A percentile compares a stretch with the other conserved stretches of the same genome.
Conservation (phyloP, 2,113 vertebrate genomes). For the Pongo abelii region DNA sequence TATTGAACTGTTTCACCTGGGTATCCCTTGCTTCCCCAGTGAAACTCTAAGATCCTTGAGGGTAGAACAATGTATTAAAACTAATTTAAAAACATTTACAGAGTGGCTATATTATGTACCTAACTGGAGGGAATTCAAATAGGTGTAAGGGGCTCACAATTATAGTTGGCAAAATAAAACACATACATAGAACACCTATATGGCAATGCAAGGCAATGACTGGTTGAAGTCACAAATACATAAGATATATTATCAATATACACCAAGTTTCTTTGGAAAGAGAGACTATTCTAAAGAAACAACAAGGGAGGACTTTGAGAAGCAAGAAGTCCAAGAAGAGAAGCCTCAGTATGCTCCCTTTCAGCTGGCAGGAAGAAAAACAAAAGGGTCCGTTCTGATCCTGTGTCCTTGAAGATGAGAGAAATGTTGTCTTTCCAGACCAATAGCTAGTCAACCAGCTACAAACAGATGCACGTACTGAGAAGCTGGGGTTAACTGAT, state of each 20-base stretch:
- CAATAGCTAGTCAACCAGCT: neutral
- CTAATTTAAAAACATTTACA: neutral
- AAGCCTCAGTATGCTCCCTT: neutral
- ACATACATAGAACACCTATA: neutral
- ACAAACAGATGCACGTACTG: neutral
- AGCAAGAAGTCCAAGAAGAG: neutral
- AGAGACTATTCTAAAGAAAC: neutral
- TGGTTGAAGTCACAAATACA: neutral
- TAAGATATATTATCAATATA: neutral
- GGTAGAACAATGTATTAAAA: neutral
- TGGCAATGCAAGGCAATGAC: neutral
- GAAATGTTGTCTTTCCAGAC: neutral
- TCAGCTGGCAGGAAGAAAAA: neutral
- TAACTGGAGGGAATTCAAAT: neutral
- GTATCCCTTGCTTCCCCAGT: neutral
- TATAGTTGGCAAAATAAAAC: neutral
- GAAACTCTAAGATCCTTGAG: neutral
- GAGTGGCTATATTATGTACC: neutral
- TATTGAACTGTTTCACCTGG: neutral
- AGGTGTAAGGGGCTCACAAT: neutral
- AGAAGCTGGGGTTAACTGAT: neutral
- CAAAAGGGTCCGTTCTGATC: neutral
- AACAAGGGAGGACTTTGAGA: neutral
- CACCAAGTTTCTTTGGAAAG: neutral
- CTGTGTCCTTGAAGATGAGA: neutral